Evolutionary conservation across 2,797 vertebrate genomes (phyloP).

Genomic region (Limosa lapponica): DNA sequence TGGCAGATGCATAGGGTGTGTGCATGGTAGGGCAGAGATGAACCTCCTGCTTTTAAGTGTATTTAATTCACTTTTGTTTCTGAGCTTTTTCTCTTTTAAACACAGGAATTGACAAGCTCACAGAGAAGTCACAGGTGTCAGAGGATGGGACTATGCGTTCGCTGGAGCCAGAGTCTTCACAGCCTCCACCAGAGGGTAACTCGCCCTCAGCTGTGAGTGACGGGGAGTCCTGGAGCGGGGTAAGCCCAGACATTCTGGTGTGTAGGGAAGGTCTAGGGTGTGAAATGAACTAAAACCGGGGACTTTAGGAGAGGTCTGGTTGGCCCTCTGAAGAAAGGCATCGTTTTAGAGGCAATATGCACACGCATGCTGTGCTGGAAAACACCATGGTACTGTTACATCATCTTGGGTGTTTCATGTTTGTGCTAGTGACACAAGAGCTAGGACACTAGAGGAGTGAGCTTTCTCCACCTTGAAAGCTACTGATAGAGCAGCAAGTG

Average conservation of each 20-base stretch:
- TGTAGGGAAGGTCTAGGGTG: not conserved
- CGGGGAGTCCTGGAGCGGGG: slow-evolving; percentile 81
- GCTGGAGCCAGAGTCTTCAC: slow-evolving; percentile 80
- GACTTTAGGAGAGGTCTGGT: not conserved
- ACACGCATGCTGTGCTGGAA: not conserved
- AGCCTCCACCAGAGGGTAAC: slow-evolving; percentile 74
- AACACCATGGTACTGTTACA: not conserved
- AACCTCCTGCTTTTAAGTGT: not conserved
- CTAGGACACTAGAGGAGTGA: not conserved
- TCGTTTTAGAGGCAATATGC: not conserved
- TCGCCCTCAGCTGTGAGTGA: slow-evolving; percentile 75
- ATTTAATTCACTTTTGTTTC: not conserved
- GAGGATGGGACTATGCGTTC: slow-evolving; percentile 95
- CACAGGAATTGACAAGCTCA: slow-evolving; percentile 95
- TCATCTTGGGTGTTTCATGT: not conserved
- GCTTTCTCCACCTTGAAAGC: not conserved
- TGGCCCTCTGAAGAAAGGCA: not conserved
- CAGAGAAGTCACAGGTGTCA: slow-evolving; percentile 95
- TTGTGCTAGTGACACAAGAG: not conserved
- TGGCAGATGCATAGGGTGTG: not conserved
- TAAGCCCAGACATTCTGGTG: not conserved
- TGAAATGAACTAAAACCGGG: not conserved
- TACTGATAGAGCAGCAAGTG: not conserved
- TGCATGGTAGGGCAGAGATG: not conserved
- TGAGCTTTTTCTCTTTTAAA: not conserved